Base-by-base conservation (phyloP, 2,797 vertebrate genomes). In the Enteromius unitaeniatus region DNA sequence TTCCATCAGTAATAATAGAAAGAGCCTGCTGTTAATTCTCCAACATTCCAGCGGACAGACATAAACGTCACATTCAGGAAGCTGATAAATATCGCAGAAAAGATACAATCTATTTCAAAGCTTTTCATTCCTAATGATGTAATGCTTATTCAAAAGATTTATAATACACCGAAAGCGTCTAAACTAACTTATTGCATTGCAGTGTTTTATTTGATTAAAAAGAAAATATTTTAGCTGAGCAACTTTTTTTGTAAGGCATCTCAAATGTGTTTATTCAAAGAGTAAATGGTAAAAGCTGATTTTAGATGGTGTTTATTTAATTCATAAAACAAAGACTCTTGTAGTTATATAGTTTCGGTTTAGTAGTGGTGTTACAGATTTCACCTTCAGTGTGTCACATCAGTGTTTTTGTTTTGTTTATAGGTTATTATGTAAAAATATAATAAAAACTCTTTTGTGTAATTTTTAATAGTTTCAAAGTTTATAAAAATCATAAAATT, bases 1-100 rank as follows among this genome's bases (percentile, higher is more conserved):
- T 82, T 77, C 80, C 81, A 37, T 85, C 78, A 75, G 60, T 45
- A 40, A 75, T 79, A 83, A 79, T 68, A 55, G 37, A 72, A 81
- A 53, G 11, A 47, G 47, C 23, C 19, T 26, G 60, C 58, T 65
- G 58, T 49, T 79, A 58, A 79, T 74, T 70, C 53, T 77, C 23
- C 23, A 76, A 49, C 73, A 83, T 70, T 83, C 51, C 65, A 19
- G 23, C 31, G 42, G 34, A 70, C 6, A 21, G 19, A 84, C 10
- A 37, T 83, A 28, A 11, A 60, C 26, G 2, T 64, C 58, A 19
- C 55, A 19, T 17, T 34, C 53, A 31, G 6, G 51, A n/a, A 47
- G 62, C 21, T 21, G 13, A 45, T 62, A 60, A 62, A 81, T n/a
- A 72, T 47, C 45, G 23, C 10, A 45, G 11, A 13, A 55, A 40